phyloP scores from a whole-genome alignment of 1,140 invertebrate genomes.

The Cydia fagiglandana region DNA sequence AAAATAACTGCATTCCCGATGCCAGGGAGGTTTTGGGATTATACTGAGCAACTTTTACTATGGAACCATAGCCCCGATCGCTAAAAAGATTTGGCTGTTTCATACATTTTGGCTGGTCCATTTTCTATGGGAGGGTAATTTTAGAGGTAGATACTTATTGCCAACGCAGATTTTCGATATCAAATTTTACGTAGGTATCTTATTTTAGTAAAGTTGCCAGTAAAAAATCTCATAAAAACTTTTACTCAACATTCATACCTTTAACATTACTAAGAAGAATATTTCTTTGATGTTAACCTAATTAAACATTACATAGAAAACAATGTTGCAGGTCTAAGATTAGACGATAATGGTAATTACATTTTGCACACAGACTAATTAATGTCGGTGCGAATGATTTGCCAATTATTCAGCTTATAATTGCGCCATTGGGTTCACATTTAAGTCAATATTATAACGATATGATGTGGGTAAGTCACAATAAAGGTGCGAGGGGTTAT shows the following conservation, averaged over 20 bases:
- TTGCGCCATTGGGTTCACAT: neutral
- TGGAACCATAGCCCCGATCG: no score
- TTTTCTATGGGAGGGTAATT: no score
- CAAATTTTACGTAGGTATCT: no score
- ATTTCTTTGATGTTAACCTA: constrained; percentile 10
- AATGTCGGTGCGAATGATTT: neutral
- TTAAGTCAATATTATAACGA: neutral
- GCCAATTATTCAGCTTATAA: neutral
- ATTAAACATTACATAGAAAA: neutral
- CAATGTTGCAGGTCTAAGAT: neutral
- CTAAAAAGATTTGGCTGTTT: no score
- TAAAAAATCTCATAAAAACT: constrained; percentile 1
- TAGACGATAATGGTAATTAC: neutral
- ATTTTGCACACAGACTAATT: neutral
- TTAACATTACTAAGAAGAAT: neutral
- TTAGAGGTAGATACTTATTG: no score
- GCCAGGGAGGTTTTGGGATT: no score
- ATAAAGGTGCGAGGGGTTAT: no score
- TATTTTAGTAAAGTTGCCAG: no score
- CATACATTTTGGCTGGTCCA: no score
- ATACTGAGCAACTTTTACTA: no score
- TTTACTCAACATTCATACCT: neutral
- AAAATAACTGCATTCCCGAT: no score
- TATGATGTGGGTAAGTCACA: neutral
- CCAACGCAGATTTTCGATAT: no score